Evolutionary conservation across 2,113 vertebrate species (phyloP).

Genomic region (Pelusios castaneus): DNA sequence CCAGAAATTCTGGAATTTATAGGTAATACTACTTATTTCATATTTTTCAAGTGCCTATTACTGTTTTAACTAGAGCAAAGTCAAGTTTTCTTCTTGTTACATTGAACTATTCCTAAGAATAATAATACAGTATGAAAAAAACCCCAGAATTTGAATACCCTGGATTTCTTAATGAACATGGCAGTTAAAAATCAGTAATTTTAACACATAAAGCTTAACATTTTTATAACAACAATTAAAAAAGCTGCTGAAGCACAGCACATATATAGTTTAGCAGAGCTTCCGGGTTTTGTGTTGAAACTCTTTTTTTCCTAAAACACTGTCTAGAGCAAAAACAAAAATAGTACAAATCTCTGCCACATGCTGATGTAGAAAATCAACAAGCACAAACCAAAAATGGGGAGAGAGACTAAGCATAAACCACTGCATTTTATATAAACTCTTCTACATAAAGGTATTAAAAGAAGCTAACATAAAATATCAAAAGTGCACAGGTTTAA

Average conservation of each 20-base stretch:
- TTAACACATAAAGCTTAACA: conserved; percentile 80
- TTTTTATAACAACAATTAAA: conserved; percentile 76
- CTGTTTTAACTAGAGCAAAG: conserved; percentile 91
- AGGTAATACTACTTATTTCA: conserved; percentile 83
- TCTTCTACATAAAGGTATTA: conserved; percentile 80
- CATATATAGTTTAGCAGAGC: conserved; percentile 67
- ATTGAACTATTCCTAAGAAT: conserved; percentile 99
- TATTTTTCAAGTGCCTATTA: conserved; percentile 88
- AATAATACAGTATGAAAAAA: conserved; percentile 96
- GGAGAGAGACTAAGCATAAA: conserved; percentile 77
- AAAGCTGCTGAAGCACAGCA: conserved; percentile 83
- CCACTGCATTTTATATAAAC: conserved; percentile 79
- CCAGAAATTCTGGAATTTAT: conserved; percentile 88
- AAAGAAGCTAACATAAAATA: conserved; percentile 82
- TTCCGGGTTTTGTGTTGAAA: conserved; percentile 75
- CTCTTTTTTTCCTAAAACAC: conserved; percentile 49
- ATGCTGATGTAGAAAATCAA: conserved; percentile 64
- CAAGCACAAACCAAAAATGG: conserved; percentile 57
- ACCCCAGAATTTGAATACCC: conserved; percentile 96
- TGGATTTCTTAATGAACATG: conserved; percentile 96
- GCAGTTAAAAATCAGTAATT: conserved; percentile 90
- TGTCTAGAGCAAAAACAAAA: conserved; percentile 63
- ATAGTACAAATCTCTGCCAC: conserved; percentile 64
- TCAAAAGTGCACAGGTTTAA: conserved; percentile 94
- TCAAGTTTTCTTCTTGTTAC: conserved; percentile 98